A percentile compares a stretch with the other conserved stretches of the same genome.
phyloP scores from a whole-genome alignment of 2,888 invertebrate genomes.

The Pomacea canaliculata region DNA sequence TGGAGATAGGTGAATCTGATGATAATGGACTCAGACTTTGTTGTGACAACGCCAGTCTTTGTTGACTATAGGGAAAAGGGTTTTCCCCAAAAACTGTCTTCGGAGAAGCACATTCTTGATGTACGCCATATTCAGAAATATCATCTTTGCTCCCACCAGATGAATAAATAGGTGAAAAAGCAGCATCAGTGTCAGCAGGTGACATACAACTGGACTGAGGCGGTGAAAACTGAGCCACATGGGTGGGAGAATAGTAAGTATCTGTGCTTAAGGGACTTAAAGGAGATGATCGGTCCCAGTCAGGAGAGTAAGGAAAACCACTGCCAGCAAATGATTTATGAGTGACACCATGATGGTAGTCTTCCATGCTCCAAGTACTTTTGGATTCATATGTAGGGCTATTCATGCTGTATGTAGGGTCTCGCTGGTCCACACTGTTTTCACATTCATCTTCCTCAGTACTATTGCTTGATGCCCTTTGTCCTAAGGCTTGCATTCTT shows the following conservation, averaged over 20 bases:
- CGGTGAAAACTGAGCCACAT: slow-evolving; percentile 1
- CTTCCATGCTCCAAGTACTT: slow-evolving; percentile 46
- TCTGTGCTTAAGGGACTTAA: slow-evolving; percentile 59
- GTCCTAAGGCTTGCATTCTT: not conserved
- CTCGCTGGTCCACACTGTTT: not conserved
- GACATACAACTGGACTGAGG: slow-evolving; percentile 32
- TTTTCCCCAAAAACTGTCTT: not conserved
- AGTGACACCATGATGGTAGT: slow-evolving; percentile 44
- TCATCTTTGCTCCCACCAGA: not conserved
- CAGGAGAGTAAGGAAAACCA: not conserved
- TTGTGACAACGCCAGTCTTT: not conserved
- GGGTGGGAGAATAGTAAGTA: slow-evolving; percentile 45
- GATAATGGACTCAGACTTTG: too few species aligned
- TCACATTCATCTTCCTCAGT: not conserved
- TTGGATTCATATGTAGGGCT: slow-evolving; percentile 60
- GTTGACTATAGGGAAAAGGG: not conserved
- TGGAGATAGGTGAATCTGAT: too few species aligned
- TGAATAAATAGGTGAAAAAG: slow-evolving; percentile 17
- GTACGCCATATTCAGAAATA: too few species aligned
- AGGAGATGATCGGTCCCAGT: not conserved
- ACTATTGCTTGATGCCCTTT: not conserved
- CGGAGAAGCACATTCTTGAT: not conserved
- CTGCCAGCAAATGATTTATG: slow-evolving; percentile 38
- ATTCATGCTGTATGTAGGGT: slow-evolving; percentile 55
- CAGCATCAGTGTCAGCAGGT: slow-evolving; percentile 27